Conservation (phyloP, 2,888 invertebrate genomes). For the Creontiades dilutus region DNA sequence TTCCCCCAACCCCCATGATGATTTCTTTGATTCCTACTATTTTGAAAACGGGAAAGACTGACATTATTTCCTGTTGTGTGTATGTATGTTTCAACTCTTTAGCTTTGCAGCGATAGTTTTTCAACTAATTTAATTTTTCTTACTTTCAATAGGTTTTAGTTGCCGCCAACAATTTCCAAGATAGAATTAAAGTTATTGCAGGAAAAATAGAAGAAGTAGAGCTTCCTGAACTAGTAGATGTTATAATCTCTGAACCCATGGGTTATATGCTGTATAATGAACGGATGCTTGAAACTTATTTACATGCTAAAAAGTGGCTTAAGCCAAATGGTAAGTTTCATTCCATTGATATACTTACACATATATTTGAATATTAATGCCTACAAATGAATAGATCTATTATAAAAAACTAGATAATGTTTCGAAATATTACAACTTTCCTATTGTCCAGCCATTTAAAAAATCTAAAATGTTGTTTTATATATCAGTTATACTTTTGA, state of each 20-base stretch:
- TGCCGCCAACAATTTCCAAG: conserved; percentile 91
- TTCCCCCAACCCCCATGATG: neutral
- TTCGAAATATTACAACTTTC: too few species aligned
- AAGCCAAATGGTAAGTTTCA: conserved; percentile 83
- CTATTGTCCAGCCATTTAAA: too few species aligned
- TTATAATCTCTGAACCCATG: conserved; percentile 99
- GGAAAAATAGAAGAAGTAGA: conserved; percentile 99
- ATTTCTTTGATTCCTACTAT: neutral
- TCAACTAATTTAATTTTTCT: conserved; percentile 42
- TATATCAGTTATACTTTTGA: too few species aligned
- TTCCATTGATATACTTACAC: too few species aligned
- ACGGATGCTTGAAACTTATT: conserved; percentile 98
- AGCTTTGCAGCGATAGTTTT: too few species aligned
- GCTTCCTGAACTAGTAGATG: conserved; percentile 95
- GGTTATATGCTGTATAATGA: conserved; percentile 99
- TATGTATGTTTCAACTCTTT: neutral
- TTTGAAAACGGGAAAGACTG: neutral
- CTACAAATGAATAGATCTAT: too few species aligned
- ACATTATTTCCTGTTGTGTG: neutral
- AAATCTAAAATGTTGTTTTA: too few species aligned
- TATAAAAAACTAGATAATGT: too few species aligned
- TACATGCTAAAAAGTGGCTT: conserved; percentile 99
- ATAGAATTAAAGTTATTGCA: conserved; percentile 94
- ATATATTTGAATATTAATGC: too few species aligned
- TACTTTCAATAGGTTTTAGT: conserved; percentile 84